phyloP scores from a whole-genome alignment of 2,113 vertebrate species.

The Eptesicus fuscus region DNA sequence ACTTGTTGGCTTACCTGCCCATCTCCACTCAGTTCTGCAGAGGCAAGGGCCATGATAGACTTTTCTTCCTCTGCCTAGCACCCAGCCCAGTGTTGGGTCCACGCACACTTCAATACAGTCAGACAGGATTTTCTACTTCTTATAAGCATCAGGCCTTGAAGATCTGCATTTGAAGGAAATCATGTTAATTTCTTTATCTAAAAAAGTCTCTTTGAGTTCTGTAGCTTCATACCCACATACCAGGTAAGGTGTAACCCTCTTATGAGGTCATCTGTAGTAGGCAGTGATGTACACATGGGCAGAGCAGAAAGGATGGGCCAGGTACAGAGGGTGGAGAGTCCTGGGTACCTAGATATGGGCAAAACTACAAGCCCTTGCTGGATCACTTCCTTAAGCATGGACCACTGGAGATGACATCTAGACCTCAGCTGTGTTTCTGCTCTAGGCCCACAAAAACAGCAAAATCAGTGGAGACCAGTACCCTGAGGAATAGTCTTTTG shows the following conservation, averaged over 20 bases:
- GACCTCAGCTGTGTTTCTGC: not conserved
- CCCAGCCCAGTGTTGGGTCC: not conserved
- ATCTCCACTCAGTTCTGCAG: not conserved
- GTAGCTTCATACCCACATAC: not conserved
- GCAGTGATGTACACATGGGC: not conserved
- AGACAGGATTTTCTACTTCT: not conserved
- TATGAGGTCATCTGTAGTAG: not conserved
- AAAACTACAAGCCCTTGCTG: not conserved
- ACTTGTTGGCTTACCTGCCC: not conserved
- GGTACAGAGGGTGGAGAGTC: not conserved
- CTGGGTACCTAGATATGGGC: not conserved
- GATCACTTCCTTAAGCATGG: not conserved
- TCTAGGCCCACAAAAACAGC: not conserved
- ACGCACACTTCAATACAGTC: not conserved
- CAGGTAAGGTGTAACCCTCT: not conserved
- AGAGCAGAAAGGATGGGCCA: not conserved
- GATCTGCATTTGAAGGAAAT: not conserved
- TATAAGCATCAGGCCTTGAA: not conserved
- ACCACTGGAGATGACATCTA: not conserved
- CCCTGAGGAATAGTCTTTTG: not conserved
- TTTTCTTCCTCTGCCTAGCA: not conserved
- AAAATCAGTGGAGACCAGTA: not conserved
- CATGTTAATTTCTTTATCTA: not conserved
- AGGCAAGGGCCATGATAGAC: not conserved
- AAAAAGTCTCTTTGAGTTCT: not conserved